Base-by-base conservation (phyloP, 2,797 vertebrate genomes). In the Microctenopoma stevenorrisi region DNA sequence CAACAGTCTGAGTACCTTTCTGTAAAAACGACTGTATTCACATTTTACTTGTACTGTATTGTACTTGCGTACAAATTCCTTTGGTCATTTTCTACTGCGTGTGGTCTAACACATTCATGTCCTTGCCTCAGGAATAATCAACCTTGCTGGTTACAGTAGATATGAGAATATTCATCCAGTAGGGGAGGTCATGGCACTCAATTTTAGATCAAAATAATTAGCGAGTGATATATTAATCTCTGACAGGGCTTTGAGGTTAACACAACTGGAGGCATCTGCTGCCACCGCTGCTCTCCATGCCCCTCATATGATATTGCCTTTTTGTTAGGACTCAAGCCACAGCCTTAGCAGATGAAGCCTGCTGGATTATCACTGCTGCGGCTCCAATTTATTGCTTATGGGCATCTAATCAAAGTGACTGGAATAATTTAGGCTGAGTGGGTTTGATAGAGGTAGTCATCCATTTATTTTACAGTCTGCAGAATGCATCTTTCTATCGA, bases 181-280 rank as follows among this genome's bases (percentile, higher is more conserved):
- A 63, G 66, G 55, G 55, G 74, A 84, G 83, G 86, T 83, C 72
- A 83, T 43, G 54, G 69, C 78, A 80, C 73, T 86, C 81, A 86
- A 86, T 87, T 89, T 84, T 72, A 81, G 82, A 91, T 91, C 78
- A 86, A 88, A 88, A 88, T 86, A 89, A 92, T 92, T 90, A 91
- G 71, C 69, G 79, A 79, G 62, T 85, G 81, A 89, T 89, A 91
- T 84, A 87, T 80, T 71, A 53, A 82, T 87, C 40, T 74, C 49
- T 74, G 76, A 83, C 83, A 73, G 63, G 57, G 83, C 83, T 84
- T 76, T 72, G 68, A 85, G 80, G 88, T 86, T 85, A 85, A 86
- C 71, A 72, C 59, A 81, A 82, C 80, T 68, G 66, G 37, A 84
- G 75, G 73, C 87, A 89, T 88, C 75, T 81, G 78, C 78, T 68